These are phyloP conservation scores for Melanotaenia boesemani DNA, from an alignment of 2,797 vertebrate genomes.

Conservation along the genomic window DNA sequence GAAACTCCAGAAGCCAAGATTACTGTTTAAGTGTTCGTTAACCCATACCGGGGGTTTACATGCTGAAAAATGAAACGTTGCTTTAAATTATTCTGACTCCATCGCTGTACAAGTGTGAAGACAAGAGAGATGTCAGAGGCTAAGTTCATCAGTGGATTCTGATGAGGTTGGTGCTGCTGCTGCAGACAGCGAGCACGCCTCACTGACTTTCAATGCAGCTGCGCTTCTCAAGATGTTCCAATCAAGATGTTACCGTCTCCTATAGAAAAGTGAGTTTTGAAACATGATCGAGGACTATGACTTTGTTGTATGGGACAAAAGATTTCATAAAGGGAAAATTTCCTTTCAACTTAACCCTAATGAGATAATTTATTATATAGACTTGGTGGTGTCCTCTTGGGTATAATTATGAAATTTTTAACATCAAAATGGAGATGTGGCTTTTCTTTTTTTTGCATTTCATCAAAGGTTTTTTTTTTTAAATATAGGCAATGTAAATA, in stretches of 20 bases:
- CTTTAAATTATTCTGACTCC: constrained; percentile 73
- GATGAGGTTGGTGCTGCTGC: constrained; percentile 80
- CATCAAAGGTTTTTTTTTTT: constrained; percentile 44
- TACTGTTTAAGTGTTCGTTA: constrained; percentile 40
- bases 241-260: constrained; percentile 80
- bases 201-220: constrained; percentile 79
- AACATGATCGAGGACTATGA: constrained; percentile 39
- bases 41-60: not conserved
- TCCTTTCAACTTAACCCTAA: constrained; percentile 37
- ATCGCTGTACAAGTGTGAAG: constrained; percentile 71
- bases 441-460: constrained; percentile 25
- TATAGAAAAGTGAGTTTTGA: constrained; percentile 58
- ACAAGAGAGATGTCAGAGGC: constrained; percentile 83
- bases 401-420: constrained; percentile 22
- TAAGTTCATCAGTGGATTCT: constrained; percentile 83
- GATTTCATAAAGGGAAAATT: constrained; percentile 33
- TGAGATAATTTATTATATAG: constrained; percentile 15
- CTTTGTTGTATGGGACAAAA: constrained; percentile 45
- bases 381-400: constrained; percentile 17
- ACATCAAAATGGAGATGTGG: constrained; percentile 19
- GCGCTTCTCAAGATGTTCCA: constrained; percentile 78
- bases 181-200: constrained; percentile 72
- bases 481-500: constrained; percentile 41
- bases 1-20: constrained; percentile 10
- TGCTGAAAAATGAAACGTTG: constrained; percentile 59